Percentiles rank a stretch among this genome's conserved stretches.
phyloP scores from a whole-genome alignment of 2,888 invertebrate species.

The Trisateles emortualis region DNA sequence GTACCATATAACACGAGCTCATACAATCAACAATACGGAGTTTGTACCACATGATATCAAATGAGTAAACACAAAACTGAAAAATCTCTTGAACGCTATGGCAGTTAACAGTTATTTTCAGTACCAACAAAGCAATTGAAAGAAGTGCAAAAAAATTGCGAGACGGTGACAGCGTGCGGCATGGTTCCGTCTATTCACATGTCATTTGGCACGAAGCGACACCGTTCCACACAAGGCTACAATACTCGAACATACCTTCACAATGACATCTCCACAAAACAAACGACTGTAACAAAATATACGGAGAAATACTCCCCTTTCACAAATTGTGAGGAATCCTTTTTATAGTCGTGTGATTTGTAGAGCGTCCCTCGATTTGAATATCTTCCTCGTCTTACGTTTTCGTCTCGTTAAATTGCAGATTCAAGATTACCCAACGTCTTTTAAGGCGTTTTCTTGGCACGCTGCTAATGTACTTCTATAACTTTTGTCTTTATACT shows the following conservation, averaged over 20 bases:
- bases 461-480: constrained; percentile 32
- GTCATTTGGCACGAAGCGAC: constrained; percentile 23
- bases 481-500: no score
- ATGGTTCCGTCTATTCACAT: constrained; percentile 18
- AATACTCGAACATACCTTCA: constrained; percentile 7
- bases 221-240: constrained; percentile 2
- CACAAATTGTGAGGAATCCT: constrained; percentile 44
- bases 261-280: constrained; percentile 20
- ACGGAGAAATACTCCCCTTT: constrained; percentile 19
- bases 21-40: no score
- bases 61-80: not conserved
- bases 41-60: not conserved
- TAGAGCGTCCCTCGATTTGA: constrained; percentile 46
- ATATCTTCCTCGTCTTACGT: constrained; percentile 38
- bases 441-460: constrained; percentile 20
- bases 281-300: constrained; percentile 26
- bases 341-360: constrained; percentile 53
- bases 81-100: not conserved
- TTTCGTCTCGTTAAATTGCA: constrained; percentile 47
- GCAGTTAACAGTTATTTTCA: not conserved
- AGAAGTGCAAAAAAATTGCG: constrained; percentile 14
- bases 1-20: no score
- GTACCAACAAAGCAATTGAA: constrained; percentile 22
- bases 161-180: no score
- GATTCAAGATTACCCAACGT: constrained; percentile 32